Conservation (phyloP, 2,797 vertebrate genomes). For the Propithecus deckenii region DNA sequence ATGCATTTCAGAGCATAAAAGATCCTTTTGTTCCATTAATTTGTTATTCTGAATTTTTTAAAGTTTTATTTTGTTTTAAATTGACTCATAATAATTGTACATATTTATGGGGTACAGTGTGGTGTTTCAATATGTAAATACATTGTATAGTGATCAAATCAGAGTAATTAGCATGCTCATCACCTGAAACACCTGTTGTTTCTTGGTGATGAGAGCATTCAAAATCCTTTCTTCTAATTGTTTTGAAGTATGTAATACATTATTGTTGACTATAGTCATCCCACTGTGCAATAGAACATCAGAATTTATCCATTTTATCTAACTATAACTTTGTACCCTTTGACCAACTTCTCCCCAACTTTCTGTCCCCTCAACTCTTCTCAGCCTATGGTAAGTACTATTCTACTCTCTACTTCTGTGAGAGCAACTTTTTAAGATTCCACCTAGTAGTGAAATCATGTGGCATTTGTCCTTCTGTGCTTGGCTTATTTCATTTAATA, state of each 20-base stretch:
- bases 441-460: neutral
- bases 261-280: neutral
- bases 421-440: neutral
- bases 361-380: too few species aligned
- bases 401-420: neutral
- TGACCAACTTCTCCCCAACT: neutral
- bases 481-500: neutral
- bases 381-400: neutral
- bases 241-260: neutral
- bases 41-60: constrained; percentile 9
- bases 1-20: neutral
- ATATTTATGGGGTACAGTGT: neutral
- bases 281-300: neutral
- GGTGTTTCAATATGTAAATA: neutral
- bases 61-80: neutral
- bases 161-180: neutral
- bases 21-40: neutral
- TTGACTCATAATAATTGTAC: neutral
- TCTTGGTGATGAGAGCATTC: neutral
- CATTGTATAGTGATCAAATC: neutral
- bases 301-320: neutral
- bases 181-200: neutral
- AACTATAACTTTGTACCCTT: neutral
- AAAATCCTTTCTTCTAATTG: neutral
- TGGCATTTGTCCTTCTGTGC: neutral